Evolutionary conservation across 1,140 invertebrate species (phyloP).

Genomic region (Andrena cerasifolii): DNA sequence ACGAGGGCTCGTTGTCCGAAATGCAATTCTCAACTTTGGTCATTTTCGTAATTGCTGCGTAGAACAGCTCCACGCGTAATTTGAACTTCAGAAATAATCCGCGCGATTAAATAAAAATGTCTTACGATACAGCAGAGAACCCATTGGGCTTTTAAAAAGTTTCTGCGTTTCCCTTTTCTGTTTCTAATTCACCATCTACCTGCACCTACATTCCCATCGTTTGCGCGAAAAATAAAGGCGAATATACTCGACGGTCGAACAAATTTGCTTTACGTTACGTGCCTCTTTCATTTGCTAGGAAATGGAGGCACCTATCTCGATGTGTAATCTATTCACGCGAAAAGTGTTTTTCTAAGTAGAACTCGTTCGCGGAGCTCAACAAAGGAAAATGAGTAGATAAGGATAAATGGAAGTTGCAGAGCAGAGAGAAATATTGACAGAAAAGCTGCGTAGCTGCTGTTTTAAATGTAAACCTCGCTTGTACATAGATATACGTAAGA

Average conservation of each 20-base stretch:
- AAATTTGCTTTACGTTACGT: neutral
- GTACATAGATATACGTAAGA: neutral
- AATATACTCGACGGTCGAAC: neutral
- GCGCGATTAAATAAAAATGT: neutral
- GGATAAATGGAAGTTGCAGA: neutral
- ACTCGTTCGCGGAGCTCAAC: neutral
- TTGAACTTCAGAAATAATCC: slow-evolving; percentile 11
- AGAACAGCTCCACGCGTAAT: neutral
- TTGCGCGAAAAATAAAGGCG: neutral
- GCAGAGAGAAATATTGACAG: neutral
- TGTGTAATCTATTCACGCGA: neutral
- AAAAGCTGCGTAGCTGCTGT: neutral
- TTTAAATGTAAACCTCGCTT: neutral
- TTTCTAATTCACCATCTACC: neutral
- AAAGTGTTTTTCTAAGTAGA: neutral
- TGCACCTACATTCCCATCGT: neutral
- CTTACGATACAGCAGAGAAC: neutral
- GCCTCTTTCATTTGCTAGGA: neutral
- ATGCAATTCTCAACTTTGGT: slow-evolving; percentile 15
- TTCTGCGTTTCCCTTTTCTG: too few species aligned
- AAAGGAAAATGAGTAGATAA: neutral
- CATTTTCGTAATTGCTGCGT: slow-evolving; percentile 3
- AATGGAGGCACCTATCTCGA: neutral
- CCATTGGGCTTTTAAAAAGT: neutral
- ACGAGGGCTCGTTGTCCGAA: neutral